phyloP scores from a whole-genome alignment of 2,888 invertebrate species.

The Sabatieria punctata region DNA sequence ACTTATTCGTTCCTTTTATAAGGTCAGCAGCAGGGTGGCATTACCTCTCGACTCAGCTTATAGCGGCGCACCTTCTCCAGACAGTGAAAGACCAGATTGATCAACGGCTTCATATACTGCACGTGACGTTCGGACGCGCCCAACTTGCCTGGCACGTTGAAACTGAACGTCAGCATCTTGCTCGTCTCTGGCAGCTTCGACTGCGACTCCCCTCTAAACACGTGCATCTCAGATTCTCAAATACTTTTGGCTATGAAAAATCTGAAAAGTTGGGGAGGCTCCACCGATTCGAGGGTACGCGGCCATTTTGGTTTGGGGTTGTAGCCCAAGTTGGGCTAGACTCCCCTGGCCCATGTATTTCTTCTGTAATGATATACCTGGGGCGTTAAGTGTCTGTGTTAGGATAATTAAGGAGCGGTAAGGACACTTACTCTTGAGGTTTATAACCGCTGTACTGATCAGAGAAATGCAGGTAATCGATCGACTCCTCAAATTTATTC shows the following conservation, averaged over 20 bases:
- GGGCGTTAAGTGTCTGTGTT: too few relatives aligned
- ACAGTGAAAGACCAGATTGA: constrained; percentile 74
- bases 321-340: too few relatives aligned
- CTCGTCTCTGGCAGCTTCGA: constrained; percentile 52
- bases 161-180: constrained; percentile 59
- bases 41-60: constrained; percentile 71
- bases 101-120: constrained; percentile 56
- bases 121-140: constrained; percentile 40
- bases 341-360: too few relatives aligned
- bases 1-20: neutral
- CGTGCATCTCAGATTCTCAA: too few relatives aligned
- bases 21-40: neutral
- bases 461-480: constrained; percentile 92
- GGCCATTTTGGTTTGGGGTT: too few relatives aligned
- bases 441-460: constrained; percentile 81
- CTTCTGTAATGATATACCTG: too few relatives aligned
- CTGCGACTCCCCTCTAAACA: constrained; percentile 30
- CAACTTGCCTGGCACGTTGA: constrained; percentile 41
- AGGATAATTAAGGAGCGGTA: too few relatives aligned
- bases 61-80: constrained; percentile 69
- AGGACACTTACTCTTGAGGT: constrained; percentile 67
- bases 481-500: constrained; percentile 55
- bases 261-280: too few relatives aligned
- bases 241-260: too few relatives aligned
- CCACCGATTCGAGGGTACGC: too few relatives aligned